These are phyloP conservation scores for Melipona beecheii DNA, from an alignment of 2,888 invertebrate genomes.

Conservation along the genomic window DNA sequence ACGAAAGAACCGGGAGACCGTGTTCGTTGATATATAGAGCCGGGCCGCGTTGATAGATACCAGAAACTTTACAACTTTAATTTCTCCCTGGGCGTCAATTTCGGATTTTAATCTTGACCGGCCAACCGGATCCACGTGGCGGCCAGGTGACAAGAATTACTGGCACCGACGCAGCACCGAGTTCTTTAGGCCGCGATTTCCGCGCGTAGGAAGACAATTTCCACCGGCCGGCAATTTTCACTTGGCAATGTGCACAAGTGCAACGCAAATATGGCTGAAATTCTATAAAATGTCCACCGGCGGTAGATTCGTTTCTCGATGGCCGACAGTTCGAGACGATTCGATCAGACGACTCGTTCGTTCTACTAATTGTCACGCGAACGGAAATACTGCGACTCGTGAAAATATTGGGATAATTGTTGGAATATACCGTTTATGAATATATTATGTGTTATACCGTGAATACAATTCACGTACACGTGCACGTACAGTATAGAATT, in stretches of 20 bases:
- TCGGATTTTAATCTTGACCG: constrained; percentile 74
- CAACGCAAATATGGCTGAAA: constrained; percentile 47
- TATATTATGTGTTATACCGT: neutral
- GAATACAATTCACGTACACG: too few relatives aligned
- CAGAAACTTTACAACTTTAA: constrained; percentile 77
- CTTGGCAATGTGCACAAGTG: constrained; percentile 49
- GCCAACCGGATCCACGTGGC: constrained; percentile 21
- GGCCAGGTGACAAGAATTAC: constrained; percentile 57
- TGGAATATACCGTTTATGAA: neutral
- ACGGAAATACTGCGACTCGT: neutral
- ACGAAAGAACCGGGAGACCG: constrained; percentile 62
- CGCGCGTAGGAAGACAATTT: constrained; percentile 23
- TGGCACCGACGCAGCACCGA: neutral
- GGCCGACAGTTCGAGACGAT: constrained; percentile 9
- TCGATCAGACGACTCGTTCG: constrained; percentile 10
- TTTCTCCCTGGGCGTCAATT: constrained; percentile 74
- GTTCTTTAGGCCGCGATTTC: constrained; percentile 38
- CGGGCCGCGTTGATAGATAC: constrained; percentile 78
- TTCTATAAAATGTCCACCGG: constrained; percentile 48
- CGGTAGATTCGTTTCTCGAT: constrained; percentile 38
- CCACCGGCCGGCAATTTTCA: constrained; percentile 39
- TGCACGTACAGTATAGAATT: too few relatives aligned
- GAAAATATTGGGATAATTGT: neutral
- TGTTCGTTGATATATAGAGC: constrained; percentile 77
- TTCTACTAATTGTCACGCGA: neutral